Evolutionary conservation across 2,113 vertebrate species (phyloP), one percentile per base, ranked within the genome.

Genomic region (Coptodon rendalli): DNA sequence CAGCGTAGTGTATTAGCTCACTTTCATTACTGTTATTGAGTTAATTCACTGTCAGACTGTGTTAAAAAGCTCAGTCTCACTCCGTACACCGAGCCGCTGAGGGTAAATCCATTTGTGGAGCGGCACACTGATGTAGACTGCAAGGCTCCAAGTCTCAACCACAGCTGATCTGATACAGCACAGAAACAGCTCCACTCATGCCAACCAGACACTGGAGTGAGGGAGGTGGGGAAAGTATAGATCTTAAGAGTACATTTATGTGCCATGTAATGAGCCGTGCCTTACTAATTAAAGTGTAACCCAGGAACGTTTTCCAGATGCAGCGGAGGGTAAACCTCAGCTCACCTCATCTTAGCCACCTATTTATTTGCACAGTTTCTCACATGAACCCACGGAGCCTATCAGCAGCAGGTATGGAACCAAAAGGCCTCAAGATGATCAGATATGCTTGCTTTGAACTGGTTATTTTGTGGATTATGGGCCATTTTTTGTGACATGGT

Each of bases 111-210:
- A 63, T 43, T 71, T 83, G 80, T 81, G 88, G 85, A 61, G 85
- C 8, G 6, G 79, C 17, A 89, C 81, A 9, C 88, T 86, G 80
- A 93, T 50, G 86, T 82, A 96, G 96, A 96, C 96, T 90, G 81
- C 56, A 6, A 87, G 96, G 90, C 95, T 95, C 93, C 93, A 84
- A 54, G 83, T 89, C 92, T 93, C 86, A 93, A 93, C 95, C 94
- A 94, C 93, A 92, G 85, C 87, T 94, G 91, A 95, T 95, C 93
- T 91, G 93, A 96, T 94, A 90, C 54, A 86, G 92, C 68, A 27
- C 87, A 89, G 88, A 92, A 91, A 91, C 85, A 61, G 73, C 83
- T 56, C 57, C 81, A 83, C 85, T 89, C 79, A 89, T 84, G 84
- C 91, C 92, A 93, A 81, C 38, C 91, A 91, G 91, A 94, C 93